Base-by-base conservation (phyloP, 2,888 invertebrate species). In the Drosophila neotestacea region DNA sequence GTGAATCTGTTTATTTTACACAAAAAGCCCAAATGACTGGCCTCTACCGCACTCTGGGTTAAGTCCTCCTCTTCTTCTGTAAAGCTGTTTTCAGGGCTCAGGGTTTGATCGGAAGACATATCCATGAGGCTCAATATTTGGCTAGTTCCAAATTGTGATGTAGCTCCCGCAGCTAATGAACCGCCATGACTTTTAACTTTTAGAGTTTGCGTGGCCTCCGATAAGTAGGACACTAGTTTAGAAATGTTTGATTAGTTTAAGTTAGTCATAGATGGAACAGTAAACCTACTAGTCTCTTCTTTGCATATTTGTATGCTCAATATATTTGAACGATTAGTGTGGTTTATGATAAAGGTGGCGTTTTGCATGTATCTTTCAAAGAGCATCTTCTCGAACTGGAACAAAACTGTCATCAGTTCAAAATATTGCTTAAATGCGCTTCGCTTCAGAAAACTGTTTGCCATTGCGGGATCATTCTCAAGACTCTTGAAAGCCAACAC, bases 381-480 rank as follows among this genome's bases (percentile, higher is more conserved):
- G 83, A 96, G 96, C 0, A 90, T 84, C 32, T 96, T 95, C 91
- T 98, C 97, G 86, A 95, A 98, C 1, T 94, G 93, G 85, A 95
- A 96, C 93, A 98, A 95, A 41, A 94, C 93, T 82, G 95, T 96
- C 0, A 96, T 96, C 28, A 97, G 93, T 6, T 94, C 94, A 73
- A 96, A 94, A 91, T 98, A 98, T 73, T 96, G 95, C n/a, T 94
- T 93, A 85, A 97, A 96, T 0, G 96, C 96, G 91, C 95, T 94
- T 70, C 95, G 94, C 84, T 96, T 97, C 56, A 95, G 93, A 42
- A 95, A 95, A 83, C 95, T 96, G 41, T 95, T 93, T 85, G 96
- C 95, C 16, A 92, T 72, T 22, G 84, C 91, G 7, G 92, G 91
- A 52, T 91, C 87, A 60, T 92, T 77, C 69, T 92, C 92, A 34